These are phyloP conservation scores for Cryptocheilus praepositus DNA, from an alignment of 2,888 invertebrate genomes.

Conservation along the genomic window DNA sequence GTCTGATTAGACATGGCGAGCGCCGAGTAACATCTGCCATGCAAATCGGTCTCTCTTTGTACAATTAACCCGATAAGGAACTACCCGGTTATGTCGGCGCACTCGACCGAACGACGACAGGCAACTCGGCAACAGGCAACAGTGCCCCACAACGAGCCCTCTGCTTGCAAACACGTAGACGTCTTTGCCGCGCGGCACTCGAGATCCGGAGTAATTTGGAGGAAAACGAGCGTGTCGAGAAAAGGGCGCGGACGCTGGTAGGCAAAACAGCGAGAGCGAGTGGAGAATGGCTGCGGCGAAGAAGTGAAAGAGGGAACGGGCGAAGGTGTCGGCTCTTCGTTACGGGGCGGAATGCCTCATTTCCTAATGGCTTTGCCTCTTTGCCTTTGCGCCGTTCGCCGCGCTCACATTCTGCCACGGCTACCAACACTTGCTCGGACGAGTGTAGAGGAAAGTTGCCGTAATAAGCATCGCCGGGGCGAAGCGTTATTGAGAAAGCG, in stretches of 20 bases:
- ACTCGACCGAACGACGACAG: neutral
- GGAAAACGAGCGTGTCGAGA: conserved; percentile 24
- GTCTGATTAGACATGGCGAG: too few species aligned
- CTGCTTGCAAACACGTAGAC: neutral
- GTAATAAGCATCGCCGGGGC: too few species aligned
- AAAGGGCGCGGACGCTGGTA: neutral
- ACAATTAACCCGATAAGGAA: too few species aligned
- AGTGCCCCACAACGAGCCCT: too few species aligned
- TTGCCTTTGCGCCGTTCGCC: too few species aligned
- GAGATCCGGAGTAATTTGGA: conserved; percentile 29
- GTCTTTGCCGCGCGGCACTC: neutral
- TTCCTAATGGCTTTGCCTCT: conserved; percentile 49
- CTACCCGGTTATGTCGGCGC: too few species aligned
- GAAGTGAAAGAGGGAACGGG: neutral
- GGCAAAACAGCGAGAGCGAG: neutral
- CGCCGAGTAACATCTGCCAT: neutral
- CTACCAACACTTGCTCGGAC: too few species aligned
- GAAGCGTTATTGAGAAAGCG: too few species aligned
- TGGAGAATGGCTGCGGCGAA: neutral
- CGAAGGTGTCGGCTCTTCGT: conserved; percentile 43
- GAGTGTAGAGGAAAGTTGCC: too few species aligned
- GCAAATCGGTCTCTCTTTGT: neutral
- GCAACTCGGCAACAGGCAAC: too few species aligned
- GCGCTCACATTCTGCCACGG: too few species aligned
- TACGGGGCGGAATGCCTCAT: conserved; percentile 46